A percentile compares a stretch with the other conserved stretches of the same genome.
phyloP scores from a whole-genome alignment of 2,113 vertebrate genomes.

The Arenaria interpres region DNA sequence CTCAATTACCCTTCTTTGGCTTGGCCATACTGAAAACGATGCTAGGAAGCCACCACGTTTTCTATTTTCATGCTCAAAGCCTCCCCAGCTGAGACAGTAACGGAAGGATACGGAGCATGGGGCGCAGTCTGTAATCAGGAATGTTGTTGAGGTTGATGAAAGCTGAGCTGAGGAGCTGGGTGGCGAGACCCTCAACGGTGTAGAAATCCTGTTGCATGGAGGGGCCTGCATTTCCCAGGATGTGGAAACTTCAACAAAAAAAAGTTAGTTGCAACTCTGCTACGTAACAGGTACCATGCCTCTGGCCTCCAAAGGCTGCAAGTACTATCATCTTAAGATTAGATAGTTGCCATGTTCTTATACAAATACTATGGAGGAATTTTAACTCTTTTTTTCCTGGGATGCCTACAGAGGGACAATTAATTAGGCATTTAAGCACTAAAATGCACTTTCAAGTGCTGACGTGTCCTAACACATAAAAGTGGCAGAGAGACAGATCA shows the following conservation, averaged over 20 bases:
- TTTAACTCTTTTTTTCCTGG: not conserved
- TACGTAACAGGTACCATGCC: not conserved
- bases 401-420: not conserved
- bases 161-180: conserved; percentile 85
- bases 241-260: conserved; percentile 81
- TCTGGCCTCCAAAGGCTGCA: not conserved
- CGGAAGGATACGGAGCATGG: conserved; percentile 93
- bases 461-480: not conserved
- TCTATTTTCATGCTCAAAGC: not conserved
- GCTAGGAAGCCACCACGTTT: not conserved
- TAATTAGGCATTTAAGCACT: not conserved
- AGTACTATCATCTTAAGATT: not conserved
- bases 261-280: not conserved
- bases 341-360: not conserved
- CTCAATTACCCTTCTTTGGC: not conserved
- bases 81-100: not conserved
- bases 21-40: not conserved
- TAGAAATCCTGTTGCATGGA: conserved; percentile 94
- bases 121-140: conserved; percentile 91
- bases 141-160: conserved; percentile 89
- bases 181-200: conserved; percentile 83
- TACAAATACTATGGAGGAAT: not conserved
- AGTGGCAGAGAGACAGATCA: not conserved
- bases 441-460: not conserved
- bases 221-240: conserved; percentile 87